These are phyloP conservation scores for Trachelus stipa DNA, from an alignment of 2,888 invertebrate genomes.

Conservation along the genomic window DNA sequence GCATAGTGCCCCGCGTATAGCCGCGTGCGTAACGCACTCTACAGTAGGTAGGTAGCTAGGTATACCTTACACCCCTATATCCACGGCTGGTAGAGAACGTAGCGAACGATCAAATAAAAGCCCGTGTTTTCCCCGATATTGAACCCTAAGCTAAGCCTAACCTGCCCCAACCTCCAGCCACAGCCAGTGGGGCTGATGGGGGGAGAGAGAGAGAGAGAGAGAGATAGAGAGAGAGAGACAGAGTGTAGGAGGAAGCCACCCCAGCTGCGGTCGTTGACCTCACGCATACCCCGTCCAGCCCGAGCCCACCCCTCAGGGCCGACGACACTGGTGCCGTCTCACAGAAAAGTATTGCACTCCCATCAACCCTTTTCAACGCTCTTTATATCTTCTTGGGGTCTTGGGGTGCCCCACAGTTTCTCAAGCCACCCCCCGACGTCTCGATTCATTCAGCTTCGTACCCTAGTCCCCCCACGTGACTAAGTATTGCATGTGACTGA, in stretches of 20 bases:
- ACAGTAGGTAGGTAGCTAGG: too few species aligned
- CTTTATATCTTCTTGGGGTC: conserved; percentile 27
- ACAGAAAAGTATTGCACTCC: conserved; percentile 59
- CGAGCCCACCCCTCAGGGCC: conserved; percentile 59
- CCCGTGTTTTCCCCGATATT: conserved; percentile 59
- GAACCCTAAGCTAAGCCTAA: conserved; percentile 63
- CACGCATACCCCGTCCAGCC: conserved; percentile 57
- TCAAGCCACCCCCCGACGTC: not conserved
- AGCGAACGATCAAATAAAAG: conserved; percentile 59
- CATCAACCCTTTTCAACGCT: conserved; percentile 52
- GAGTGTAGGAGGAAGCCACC: conserved; percentile 58
- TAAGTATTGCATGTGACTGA: not conserved
- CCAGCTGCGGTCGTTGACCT: conserved; percentile 63
- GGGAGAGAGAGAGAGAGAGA: conserved; percentile 22
- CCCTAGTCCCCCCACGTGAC: not conserved
- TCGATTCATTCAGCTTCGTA: not conserved
- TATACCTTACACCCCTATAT: conserved; percentile 3
- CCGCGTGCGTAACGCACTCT: conserved; percentile 8
- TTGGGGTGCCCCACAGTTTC: not conserved
- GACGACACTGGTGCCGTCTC: conserved; percentile 62
- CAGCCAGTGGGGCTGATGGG: conserved; percentile 44
- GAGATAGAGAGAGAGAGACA: conserved; percentile 27
- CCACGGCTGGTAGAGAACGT: conserved; percentile 13
- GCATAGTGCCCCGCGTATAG: not conserved
- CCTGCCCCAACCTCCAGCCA: conserved; percentile 59